phyloP scores from a whole-genome alignment of 2,888 invertebrate species.

The Drosophila setosimentum region DNA sequence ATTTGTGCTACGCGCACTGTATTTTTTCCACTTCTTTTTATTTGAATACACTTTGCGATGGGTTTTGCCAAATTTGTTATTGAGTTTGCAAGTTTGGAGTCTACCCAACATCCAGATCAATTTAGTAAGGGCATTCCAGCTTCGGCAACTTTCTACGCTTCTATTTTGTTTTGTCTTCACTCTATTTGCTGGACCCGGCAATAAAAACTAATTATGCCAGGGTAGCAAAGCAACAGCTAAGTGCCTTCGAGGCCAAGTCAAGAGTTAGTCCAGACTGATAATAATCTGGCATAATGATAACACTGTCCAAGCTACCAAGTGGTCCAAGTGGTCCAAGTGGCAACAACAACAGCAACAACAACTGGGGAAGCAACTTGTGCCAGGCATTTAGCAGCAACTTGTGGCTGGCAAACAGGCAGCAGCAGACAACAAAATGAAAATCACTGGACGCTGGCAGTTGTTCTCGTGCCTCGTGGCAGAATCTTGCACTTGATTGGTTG shows the following conservation, averaged over 20 bases:
- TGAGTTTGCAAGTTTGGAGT: neutral
- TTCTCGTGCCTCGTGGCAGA: constrained; percentile 22
- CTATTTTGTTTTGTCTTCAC: neutral
- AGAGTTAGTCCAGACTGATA: constrained; percentile 49
- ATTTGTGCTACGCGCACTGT: constrained; percentile 67
- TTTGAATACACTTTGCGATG: constrained; percentile 11
- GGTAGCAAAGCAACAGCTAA: constrained; percentile 29
- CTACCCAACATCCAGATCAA: too few species aligned
- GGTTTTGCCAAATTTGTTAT: neutral
- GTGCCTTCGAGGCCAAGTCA: constrained; percentile 3
- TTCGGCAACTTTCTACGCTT: neutral
- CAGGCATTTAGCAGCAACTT: constrained; percentile 55
- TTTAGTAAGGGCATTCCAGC: constrained; percentile 6
- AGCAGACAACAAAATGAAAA: constrained; percentile 14
- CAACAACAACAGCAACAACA: neutral
- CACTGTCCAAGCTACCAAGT: constrained; percentile 49
- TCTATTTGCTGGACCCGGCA: constrained; percentile 68
- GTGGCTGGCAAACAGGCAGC: constrained; percentile 24
- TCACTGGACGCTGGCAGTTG: constrained; percentile 5
- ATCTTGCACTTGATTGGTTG: constrained; percentile 48
- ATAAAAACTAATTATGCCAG: constrained; percentile 75
- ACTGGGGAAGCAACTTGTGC: constrained; percentile 13
- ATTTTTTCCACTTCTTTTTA: neutral
- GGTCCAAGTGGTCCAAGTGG: constrained; percentile 29
- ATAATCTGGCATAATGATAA: constrained; percentile 78